Percentiles rank a stretch among this genome's conserved stretches.
phyloP scores from a whole-genome alignment of 2,888 invertebrate species.

The Nephrotoma appendiculata region DNA sequence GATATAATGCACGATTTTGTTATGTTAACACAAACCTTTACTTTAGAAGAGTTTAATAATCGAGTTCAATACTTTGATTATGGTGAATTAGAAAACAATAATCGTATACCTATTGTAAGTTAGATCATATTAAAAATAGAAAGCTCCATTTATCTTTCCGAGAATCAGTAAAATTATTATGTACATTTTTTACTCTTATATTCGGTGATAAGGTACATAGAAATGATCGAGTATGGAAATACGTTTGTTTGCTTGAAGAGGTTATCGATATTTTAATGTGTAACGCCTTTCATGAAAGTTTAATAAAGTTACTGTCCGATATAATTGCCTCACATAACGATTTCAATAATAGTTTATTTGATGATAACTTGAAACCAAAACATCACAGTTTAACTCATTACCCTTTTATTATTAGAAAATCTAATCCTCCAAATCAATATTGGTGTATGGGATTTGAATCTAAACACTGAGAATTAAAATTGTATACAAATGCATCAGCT shows the following conservation, averaged over 20 bases:
- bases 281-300: not conserved
- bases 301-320: not conserved
- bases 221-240: not conserved
- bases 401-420: not conserved
- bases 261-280: not conserved
- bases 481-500: not conserved
- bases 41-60: no score
- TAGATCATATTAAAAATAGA: not conserved
- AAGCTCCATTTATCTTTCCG: not conserved
- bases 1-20: no score
- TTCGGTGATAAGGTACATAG: not conserved
- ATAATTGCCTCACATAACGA: not conserved
- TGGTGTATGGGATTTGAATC: not conserved
- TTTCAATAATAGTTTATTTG: not conserved
- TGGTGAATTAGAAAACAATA: no score
- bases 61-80: no score
- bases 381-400: not conserved
- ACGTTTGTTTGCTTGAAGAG: not conserved
- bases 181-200: not conserved
- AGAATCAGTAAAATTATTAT: not conserved
- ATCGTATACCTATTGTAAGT: not conserved
- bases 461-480: not conserved
- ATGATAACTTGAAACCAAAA: not conserved
- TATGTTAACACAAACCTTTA: no score
- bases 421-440: not conserved